phyloP scores from a whole-genome alignment of 2,113 vertebrate genomes.

The Chionis minor region DNA sequence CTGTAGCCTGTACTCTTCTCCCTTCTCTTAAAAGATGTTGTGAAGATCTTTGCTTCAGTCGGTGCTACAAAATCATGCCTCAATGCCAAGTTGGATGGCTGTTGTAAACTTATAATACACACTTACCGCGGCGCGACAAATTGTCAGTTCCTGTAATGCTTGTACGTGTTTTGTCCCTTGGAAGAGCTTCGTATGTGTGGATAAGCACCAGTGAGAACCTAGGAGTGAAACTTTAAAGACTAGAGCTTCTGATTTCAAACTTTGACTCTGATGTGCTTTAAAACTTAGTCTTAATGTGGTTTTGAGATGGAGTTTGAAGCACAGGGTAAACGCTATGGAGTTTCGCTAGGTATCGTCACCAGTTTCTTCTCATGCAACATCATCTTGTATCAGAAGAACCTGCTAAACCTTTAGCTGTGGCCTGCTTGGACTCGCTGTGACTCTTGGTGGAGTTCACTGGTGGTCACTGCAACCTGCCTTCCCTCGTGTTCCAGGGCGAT shows the following conservation, averaged over 20 bases:
- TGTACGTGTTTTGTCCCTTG: background rate
- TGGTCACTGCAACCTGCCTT: conserved; percentile 63
- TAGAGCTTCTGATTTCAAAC: background rate
- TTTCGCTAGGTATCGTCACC: rapidly evolving
- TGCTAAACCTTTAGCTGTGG: background rate
- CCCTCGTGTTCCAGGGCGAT: conserved; percentile 56
- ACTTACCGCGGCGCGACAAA: background rate
- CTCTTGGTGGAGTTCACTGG: conserved; percentile 20
- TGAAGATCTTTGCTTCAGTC: background rate
- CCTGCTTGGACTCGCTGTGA: background rate
- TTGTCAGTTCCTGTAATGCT: background rate
- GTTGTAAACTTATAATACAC: rapidly evolving
- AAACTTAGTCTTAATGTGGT: background rate
- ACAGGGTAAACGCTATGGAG: background rate
- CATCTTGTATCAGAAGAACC: background rate
- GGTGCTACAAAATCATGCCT: background rate
- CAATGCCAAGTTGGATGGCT: background rate
- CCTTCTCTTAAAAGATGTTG: background rate
- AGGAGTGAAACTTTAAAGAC: background rate
- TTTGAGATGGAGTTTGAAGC: background rate
- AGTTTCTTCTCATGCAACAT: rapidly evolving
- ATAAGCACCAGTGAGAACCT: background rate
- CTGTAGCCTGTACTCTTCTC: background rate
- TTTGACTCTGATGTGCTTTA: background rate
- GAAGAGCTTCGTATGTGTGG: background rate